Evolutionary conservation across 2,888 invertebrate genomes (phyloP).

Genomic region (Ferrisia virgata): DNA sequence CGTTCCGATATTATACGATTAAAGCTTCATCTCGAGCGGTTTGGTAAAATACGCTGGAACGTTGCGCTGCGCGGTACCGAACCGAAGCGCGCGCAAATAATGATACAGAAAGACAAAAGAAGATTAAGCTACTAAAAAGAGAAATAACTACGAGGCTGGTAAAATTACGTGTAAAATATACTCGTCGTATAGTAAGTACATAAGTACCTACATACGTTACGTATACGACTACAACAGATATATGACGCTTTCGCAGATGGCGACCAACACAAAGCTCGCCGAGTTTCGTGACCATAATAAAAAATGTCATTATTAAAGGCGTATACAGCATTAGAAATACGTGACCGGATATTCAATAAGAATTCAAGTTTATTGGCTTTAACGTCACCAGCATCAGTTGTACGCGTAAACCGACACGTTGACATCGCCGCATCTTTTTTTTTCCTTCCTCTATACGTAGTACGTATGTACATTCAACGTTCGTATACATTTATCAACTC

Average conservation of each 20-base stretch:
- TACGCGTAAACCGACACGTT: conserved; percentile 14
- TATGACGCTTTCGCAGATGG: neutral
- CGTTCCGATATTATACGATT: too few relatives aligned
- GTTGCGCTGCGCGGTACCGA: too few relatives aligned
- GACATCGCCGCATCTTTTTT: too few relatives aligned
- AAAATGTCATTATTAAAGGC: conserved; percentile 28
- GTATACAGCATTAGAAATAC: neutral
- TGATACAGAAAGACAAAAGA: neutral
- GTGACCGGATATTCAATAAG: conserved; percentile 21
- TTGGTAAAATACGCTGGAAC: too few relatives aligned
- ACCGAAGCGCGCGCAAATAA: too few relatives aligned
- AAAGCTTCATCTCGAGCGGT: too few relatives aligned
- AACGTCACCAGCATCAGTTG: neutral
- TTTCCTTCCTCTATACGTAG: too few relatives aligned
- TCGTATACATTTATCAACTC: too few relatives aligned
- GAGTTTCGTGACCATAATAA: conserved; percentile 21
- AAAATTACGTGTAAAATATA: neutral
- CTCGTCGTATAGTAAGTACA: neutral
- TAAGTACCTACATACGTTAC: too few relatives aligned
- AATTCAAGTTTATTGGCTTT: conserved; percentile 3
- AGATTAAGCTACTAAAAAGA: too few relatives aligned
- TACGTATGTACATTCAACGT: neutral
- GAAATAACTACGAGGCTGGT: too few relatives aligned
- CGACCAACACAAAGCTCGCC: neutral
- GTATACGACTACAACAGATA: neutral